Percentiles rank a stretch among this genome's conserved stretches.
Evolutionary conservation across 2,888 invertebrate genomes (phyloP).

Genomic region (Gisinianus flammeolus): DNA sequence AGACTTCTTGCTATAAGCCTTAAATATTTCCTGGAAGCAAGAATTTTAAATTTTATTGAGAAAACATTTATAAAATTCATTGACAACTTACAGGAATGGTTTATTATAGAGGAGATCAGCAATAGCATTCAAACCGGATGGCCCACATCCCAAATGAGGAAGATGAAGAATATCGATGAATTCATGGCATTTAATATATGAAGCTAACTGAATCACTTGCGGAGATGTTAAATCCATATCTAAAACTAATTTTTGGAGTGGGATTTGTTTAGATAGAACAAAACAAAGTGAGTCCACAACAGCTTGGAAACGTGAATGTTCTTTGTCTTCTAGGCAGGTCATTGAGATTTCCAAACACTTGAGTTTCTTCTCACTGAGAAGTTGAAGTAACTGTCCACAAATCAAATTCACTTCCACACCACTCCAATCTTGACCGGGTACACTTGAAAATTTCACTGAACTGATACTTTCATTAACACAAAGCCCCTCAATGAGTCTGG

Average conservation of each 20-base stretch:
- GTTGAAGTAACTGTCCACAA: constrained; percentile 54
- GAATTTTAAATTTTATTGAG: too few species aligned
- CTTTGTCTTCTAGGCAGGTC: constrained; percentile 66
- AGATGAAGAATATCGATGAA: constrained; percentile 66
- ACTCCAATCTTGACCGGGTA: constrained; percentile 64
- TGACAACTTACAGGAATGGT: constrained; percentile 64
- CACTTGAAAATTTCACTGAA: constrained; percentile 62
- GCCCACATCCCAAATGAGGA: constrained; percentile 67
- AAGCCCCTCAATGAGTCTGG: constrained; percentile 53
- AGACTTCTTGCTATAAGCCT: too few species aligned
- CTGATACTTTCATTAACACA: constrained; percentile 65
- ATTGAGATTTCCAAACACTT: constrained; percentile 66
- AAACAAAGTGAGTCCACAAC: constrained; percentile 66
- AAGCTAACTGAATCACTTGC: constrained; percentile 66
- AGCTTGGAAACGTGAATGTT: constrained; percentile 65
- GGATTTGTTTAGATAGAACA: constrained; percentile 60
- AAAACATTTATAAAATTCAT: too few species aligned
- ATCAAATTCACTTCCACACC: constrained; percentile 64
- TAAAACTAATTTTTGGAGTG: constrained; percentile 65
- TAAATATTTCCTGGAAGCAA: too few species aligned
- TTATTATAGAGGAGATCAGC: constrained; percentile 64
- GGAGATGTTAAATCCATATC: constrained; percentile 66
- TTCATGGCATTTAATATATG: constrained; percentile 64
- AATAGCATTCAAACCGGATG: constrained; percentile 65
- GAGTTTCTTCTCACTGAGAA: constrained; percentile 63